A percentile compares a stretch with the other conserved stretches of the same genome.
Evolutionary conservation across 2,797 vertebrate species (phyloP).

Genomic region (Pyrocephalus nanus): DNA sequence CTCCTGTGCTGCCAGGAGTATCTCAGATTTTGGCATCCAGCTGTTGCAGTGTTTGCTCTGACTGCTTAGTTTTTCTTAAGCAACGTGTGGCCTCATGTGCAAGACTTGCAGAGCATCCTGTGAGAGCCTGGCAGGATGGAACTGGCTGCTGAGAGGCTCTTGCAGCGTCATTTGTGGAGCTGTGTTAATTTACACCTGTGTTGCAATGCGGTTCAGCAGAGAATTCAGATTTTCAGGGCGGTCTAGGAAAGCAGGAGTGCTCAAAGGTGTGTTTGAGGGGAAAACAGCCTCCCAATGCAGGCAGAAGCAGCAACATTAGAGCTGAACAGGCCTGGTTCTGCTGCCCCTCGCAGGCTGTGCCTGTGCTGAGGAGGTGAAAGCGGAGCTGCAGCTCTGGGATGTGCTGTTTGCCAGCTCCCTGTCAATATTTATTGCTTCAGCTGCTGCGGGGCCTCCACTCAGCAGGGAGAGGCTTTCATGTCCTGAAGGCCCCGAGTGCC

Average conservation of each 20-base stretch:
- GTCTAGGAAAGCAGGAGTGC: background rate
- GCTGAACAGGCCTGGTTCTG: background rate
- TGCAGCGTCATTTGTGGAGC: background rate
- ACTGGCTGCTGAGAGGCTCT: background rate
- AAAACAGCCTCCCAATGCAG: background rate
- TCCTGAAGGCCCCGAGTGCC: conserved; percentile 35
- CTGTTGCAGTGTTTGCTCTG: background rate
- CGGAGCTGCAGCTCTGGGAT: conserved; percentile 74
- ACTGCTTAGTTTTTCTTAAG: background rate
- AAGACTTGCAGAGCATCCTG: background rate
- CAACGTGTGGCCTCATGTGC: background rate
- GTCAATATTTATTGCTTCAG: conserved; percentile 77
- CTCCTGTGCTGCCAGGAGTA: background rate
- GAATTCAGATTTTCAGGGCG: background rate
- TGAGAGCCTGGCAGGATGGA: background rate
- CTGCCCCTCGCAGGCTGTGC: conserved; percentile 20
- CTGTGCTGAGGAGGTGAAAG: conserved; percentile 83
- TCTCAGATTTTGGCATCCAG: background rate
- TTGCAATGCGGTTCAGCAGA: background rate
- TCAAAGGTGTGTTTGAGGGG: background rate
- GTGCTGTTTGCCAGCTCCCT: conserved; percentile 77
- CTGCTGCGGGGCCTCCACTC: conserved; percentile 71
- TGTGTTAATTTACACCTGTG: background rate
- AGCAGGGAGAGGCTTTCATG: conserved; percentile 46
- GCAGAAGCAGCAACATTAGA: background rate